phyloP scores from a whole-genome alignment of 2,888 invertebrate genomes.

The Dryobota labecula region DNA sequence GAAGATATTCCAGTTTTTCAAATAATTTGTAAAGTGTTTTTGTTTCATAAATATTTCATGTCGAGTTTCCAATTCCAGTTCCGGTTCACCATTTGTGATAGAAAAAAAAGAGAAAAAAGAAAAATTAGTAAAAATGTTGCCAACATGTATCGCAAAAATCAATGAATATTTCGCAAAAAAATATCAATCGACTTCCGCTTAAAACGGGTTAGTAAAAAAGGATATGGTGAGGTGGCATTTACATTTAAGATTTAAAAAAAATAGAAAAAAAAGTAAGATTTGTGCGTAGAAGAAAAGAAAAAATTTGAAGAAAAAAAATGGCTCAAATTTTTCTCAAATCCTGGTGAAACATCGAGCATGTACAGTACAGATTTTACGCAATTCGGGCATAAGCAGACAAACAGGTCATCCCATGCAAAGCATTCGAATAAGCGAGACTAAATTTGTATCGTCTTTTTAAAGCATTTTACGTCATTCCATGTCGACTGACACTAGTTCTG shows the following conservation, averaged over 20 bases:
- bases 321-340: conserved; percentile 67
- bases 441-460: background rate
- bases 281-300: conserved; percentile 69
- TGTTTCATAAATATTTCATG: conserved; percentile 43
- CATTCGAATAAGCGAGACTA: conserved; percentile 39
- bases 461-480: conserved; percentile 26
- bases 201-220: conserved; percentile 62
- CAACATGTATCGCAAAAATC: conserved; percentile 67
- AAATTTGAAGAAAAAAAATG: conserved; percentile 64
- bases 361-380: conserved; percentile 80
- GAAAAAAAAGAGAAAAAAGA: conserved; percentile 75
- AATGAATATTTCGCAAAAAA: conserved; percentile 48
- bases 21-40: conserved; percentile 53
- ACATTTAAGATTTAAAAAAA: conserved; percentile 55
- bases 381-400: conserved; percentile 67
- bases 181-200: conserved; percentile 51
- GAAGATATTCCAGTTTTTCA: conserved; percentile 29
- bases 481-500: conserved; percentile 6
- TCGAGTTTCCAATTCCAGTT: conserved; percentile 48
- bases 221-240: conserved; percentile 68
- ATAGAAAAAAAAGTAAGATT: conserved; percentile 58
- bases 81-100: conserved; percentile 64
- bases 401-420: conserved; percentile 74
- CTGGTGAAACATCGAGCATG: conserved; percentile 87
- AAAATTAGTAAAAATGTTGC: conserved; percentile 88